A percentile compares a stretch with the other conserved stretches of the same genome.
Conservation (phyloP, 2,888 invertebrate species). For the Drosophila niveifrons region DNA sequence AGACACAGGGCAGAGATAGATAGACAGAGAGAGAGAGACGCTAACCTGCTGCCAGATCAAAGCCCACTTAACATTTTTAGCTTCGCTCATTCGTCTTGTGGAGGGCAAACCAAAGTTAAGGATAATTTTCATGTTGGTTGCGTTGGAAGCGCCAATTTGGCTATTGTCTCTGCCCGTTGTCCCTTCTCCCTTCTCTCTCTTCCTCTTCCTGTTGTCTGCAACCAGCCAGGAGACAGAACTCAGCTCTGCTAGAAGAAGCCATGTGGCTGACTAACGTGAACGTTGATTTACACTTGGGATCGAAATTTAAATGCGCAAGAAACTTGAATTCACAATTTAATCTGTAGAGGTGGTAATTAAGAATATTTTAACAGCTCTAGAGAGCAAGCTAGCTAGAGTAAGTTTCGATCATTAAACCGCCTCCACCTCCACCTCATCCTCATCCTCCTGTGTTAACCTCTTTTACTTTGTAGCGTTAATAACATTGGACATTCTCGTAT, state of each 20-base stretch:
- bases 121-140: slow-evolving; percentile 64
- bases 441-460: too few relatives aligned
- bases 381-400: not conserved
- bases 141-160: slow-evolving; percentile 52
- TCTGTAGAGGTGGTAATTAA: slow-evolving; percentile 39
- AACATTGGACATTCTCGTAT: slow-evolving; percentile 1
- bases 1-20: not conserved
- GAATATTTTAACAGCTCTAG: slow-evolving; percentile 20
- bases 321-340: slow-evolving; percentile 40
- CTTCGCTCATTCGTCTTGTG: slow-evolving; percentile 43
- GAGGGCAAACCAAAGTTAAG: slow-evolving; percentile 55
- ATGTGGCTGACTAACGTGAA: slow-evolving; percentile 21
- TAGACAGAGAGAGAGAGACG: not conserved
- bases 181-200: not conserved
- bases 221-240: slow-evolving; percentile 7
- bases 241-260: slow-evolving; percentile 12
- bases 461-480: not conserved
- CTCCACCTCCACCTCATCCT: too few relatives aligned
- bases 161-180: slow-evolving; percentile 9
- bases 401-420: not conserved
- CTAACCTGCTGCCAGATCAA: slow-evolving; percentile 38
- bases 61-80: slow-evolving; percentile 63
- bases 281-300: slow-evolving; percentile 38
- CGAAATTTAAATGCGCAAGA: slow-evolving; percentile 38
- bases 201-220: too few relatives aligned